phyloP scores from a whole-genome alignment of 2,888 invertebrate species.

The Catocala fraxini region DNA sequence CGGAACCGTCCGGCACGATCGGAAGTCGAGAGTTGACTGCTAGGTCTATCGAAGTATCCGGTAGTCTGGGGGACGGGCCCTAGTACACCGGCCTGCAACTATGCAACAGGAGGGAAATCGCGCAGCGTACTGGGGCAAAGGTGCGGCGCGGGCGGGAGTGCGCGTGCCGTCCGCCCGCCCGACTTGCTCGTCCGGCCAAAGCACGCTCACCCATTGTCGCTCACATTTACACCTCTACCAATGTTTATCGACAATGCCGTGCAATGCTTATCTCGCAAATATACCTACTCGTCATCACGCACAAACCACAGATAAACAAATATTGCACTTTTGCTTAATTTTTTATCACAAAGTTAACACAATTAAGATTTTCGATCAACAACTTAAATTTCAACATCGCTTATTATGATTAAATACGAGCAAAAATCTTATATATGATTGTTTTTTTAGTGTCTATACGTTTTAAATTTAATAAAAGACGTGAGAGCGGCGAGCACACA shows the following conservation, averaged over 20 bases:
- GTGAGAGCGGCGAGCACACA: constrained; percentile 27
- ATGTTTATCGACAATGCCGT: too few relatives aligned
- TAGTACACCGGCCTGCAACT: constrained; percentile 59
- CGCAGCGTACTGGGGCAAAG: constrained; percentile 41
- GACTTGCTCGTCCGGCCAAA: constrained; percentile 52
- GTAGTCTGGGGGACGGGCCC: constrained; percentile 64
- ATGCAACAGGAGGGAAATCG: constrained; percentile 55
- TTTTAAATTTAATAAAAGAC: background rate
- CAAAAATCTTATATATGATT: background rate
- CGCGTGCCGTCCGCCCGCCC: constrained; percentile 66
- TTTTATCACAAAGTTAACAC: too few relatives aligned
- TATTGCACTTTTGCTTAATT: too few relatives aligned
- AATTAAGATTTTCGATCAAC: too few relatives aligned
- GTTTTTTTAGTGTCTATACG: background rate
- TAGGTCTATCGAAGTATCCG: constrained; percentile 30
- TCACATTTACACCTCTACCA: constrained; percentile 19
- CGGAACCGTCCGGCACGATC: constrained; percentile 48
- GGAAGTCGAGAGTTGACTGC: constrained; percentile 14
- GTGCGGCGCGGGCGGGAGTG: constrained; percentile 61
- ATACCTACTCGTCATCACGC: too few relatives aligned
- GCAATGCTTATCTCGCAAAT: too few relatives aligned
- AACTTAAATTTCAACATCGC: too few relatives aligned
- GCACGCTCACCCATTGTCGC: constrained; percentile 59
- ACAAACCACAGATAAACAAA: too few relatives aligned
- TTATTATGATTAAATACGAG: background rate